Base-by-base conservation (phyloP, 2,113 vertebrate species). In the Aramus guarauna region DNA sequence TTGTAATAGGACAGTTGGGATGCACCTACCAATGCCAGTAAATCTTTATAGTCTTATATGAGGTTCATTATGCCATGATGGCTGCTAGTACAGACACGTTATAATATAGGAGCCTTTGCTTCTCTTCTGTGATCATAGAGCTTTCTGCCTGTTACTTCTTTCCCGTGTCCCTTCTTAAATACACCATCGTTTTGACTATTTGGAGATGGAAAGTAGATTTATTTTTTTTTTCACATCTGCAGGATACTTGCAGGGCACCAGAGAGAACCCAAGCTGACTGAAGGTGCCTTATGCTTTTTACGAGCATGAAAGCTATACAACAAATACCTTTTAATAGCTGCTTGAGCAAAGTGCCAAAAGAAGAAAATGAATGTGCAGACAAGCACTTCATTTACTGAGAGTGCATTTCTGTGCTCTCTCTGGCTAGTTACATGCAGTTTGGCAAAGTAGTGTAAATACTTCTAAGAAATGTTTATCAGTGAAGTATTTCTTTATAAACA, bases 101-200 rank as follows among this genome's bases (percentile, higher is more conserved):
- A 34, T 6, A 37, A 30, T 23, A 39, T 1, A n/a, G 47, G 20
- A 37, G 15, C 13, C 50, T 77, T 81, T 73, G 26, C 30, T 66
- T 43, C 50, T 52, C 13, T 9, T 74, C n/a, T 45, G 0, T 84
- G 59, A 37, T 75, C 5, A 1, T 1, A 71, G 29, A 60, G 30
- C 34, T 94, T 94, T 50, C 55, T 45, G 7, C 41, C 39, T 74
- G 36, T 66, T 60, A 37, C 3, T 32, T 62, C 20, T 76, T 66
- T 76, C 13, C 45, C 4, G 1, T 18, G 9, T 58, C 22, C 8
- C 6, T 76, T 80, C 37, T 66, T 81, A 83, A 88, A 73, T 52
- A 39, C 29, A 14, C n/a, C 20, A 17, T 63, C 0, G 0, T 43
- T 95, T 80, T 74, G 13, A 32, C n/a, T 55, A 1, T 36, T 62